phyloP scores from a whole-genome alignment of 2,797 vertebrate species.

The Columba guinea region DNA sequence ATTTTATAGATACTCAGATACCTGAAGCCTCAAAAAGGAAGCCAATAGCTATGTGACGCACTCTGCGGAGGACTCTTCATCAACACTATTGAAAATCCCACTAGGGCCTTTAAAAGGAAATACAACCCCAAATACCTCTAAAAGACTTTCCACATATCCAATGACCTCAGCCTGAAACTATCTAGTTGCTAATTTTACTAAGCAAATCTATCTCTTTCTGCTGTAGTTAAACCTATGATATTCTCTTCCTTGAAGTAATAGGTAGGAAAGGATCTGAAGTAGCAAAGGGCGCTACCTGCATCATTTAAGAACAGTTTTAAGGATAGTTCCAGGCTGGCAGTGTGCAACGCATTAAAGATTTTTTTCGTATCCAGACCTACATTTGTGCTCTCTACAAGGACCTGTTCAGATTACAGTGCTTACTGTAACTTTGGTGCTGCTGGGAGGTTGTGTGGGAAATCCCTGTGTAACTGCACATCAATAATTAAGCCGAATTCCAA shows the following conservation, averaged over 20 bases:
- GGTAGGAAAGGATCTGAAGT: background rate
- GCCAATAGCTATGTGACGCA: background rate
- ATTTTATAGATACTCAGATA: background rate
- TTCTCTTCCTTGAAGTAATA: background rate
- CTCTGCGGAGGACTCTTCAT: background rate
- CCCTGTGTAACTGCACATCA: constrained; percentile 19
- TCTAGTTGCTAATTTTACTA: background rate
- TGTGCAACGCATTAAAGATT: background rate
- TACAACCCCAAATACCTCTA: background rate
- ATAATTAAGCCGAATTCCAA: constrained; percentile 44
- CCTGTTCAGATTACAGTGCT: constrained; percentile 20
- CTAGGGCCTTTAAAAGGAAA: background rate
- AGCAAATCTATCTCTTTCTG: background rate
- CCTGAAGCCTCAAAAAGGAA: background rate
- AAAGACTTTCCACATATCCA: background rate
- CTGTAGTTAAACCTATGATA: background rate
- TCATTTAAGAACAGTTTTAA: constrained; percentile 10
- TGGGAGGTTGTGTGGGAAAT: background rate
- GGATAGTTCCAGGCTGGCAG: background rate
- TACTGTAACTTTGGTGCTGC: background rate
- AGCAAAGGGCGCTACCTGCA: background rate
- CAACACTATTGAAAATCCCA: background rate
- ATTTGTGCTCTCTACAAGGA: constrained; percentile 1
- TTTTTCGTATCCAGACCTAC: background rate
- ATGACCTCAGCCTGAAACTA: background rate